Percentiles rank a stretch among this genome's conserved stretches.
phyloP scores from a whole-genome alignment of 2,797 vertebrate species.

The Crocidura indochinensis region DNA sequence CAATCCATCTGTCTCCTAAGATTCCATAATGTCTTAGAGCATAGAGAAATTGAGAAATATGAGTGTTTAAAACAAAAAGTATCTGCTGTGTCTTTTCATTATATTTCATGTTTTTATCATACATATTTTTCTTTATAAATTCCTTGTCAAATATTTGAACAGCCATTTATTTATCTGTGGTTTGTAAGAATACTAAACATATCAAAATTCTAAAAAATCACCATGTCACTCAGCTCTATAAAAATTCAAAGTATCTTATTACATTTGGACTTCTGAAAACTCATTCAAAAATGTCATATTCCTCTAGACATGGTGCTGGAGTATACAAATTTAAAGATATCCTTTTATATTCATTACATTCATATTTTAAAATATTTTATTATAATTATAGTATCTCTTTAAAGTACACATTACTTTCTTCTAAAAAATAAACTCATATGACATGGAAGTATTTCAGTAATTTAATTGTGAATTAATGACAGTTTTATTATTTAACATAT shows the following conservation, averaged over 20 bases:
- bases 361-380: constrained; percentile 74
- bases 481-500: constrained; percentile 79
- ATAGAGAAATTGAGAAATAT: constrained; percentile 81
- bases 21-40: constrained; percentile 57
- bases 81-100: constrained; percentile 80
- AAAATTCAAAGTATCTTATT: constrained; percentile 73
- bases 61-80: constrained; percentile 69
- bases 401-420: constrained; percentile 72
- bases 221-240: constrained; percentile 53
- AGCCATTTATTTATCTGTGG: constrained; percentile 74
- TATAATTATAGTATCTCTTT: constrained; percentile 80
- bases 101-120: constrained; percentile 75
- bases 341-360: constrained; percentile 67
- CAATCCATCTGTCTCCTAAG: constrained; percentile 70
- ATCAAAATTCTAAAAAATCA: constrained; percentile 70
- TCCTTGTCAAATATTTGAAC: constrained; percentile 76
- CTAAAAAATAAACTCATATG: constrained; percentile 76
- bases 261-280: constrained; percentile 67
- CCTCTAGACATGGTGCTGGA: constrained; percentile 50
- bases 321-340: constrained; percentile 51
- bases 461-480: constrained; percentile 77
- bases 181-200: constrained; percentile 66
- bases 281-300: constrained; percentile 74
- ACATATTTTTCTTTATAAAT: constrained; percentile 84
- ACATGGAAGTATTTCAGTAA: constrained; percentile 75